phyloP scores from a whole-genome alignment of 2,113 vertebrate species.

The Cebidichthys violaceus region DNA sequence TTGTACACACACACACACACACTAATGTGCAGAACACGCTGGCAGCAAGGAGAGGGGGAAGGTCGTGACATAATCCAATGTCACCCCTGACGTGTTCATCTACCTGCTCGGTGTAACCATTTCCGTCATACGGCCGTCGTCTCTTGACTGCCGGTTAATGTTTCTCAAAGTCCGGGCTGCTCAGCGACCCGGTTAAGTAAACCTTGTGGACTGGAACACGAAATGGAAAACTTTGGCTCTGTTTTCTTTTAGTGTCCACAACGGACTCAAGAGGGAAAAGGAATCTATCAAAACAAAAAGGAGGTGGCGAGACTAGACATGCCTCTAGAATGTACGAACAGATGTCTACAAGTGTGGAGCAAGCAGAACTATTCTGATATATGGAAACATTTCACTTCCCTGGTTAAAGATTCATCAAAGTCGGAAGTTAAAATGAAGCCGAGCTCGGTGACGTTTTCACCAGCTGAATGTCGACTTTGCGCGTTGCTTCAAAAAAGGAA shows the following conservation, averaged over 20 bases:
- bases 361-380: background rate
- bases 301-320: slow-evolving; percentile 46
- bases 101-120: slow-evolving; percentile 12
- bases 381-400: background rate
- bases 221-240: slow-evolving; percentile 32
- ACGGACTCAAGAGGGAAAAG: slow-evolving; percentile 9
- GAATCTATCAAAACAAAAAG: slow-evolving; percentile 30
- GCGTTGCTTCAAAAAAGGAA: background rate
- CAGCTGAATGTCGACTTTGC: background rate
- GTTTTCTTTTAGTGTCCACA: slow-evolving; percentile 1
- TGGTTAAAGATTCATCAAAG: background rate
- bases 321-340: slow-evolving; percentile 25
- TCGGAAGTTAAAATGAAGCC: background rate
- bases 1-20: slow-evolving; percentile 14
- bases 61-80: slow-evolving; percentile 39
- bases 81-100: slow-evolving; percentile 21
- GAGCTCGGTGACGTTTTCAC: background rate
- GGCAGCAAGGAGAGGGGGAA: background rate
- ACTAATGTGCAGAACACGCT: background rate
- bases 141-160: slow-evolving; percentile 41
- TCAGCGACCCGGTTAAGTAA: background rate
- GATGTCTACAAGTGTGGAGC: background rate
- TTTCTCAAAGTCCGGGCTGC: slow-evolving; percentile 39
- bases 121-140: slow-evolving; percentile 4
- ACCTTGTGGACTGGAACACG: background rate